Base-by-base conservation (phyloP, 2,797 vertebrate genomes). In the Platyrinchus mystaceus region DNA sequence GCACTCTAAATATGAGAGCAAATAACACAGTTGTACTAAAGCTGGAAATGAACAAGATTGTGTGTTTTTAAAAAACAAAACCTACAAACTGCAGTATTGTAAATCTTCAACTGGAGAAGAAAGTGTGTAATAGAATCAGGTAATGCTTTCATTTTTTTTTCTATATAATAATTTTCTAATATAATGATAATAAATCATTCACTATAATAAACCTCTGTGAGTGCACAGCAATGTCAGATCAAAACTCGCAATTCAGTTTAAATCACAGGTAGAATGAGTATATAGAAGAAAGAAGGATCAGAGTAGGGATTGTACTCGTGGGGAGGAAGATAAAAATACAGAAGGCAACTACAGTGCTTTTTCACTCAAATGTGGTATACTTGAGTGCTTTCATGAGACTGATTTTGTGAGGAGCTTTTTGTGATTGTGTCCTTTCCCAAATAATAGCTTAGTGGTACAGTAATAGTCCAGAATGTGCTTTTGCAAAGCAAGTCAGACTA, bases 401-500 rank as follows among this genome's bases (percentile, higher is more conserved):
- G 64, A 66, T 95, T 81, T 76, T 84, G 26, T 84, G 55, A 75
- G 47, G n/a, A 87, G 50, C 24, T 88, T 84, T 91, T 56, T 84
- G 8, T 75, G 60, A 89, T 47, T 52, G 34, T 90, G 62, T 37
- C 39, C 55, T 90, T 92, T 83, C 62, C 56, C 28, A 86, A 88
- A 87, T 70, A 85, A 77, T 77, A 77, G 52, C 70, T 91, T 46
- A 71, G 58, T 16, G 7, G 44, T 77, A 24, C 19, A 28, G 49
- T 89, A 83, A 47, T 83, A 24, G 87, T 85, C 64, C 58, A 94
- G 79, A 93, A 89, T 46, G 66, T 91, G 53, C 60, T 92, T 92
- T 87, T 92, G 79, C 68, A 77, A 55, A 82, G 69, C 76, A 89
- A 88, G 43, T 23, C 53, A 63, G 77, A 90, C 52, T 88, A 71